Conservation (phyloP, 1,140 invertebrate genomes). For the Glossosoma conforme region DNA sequence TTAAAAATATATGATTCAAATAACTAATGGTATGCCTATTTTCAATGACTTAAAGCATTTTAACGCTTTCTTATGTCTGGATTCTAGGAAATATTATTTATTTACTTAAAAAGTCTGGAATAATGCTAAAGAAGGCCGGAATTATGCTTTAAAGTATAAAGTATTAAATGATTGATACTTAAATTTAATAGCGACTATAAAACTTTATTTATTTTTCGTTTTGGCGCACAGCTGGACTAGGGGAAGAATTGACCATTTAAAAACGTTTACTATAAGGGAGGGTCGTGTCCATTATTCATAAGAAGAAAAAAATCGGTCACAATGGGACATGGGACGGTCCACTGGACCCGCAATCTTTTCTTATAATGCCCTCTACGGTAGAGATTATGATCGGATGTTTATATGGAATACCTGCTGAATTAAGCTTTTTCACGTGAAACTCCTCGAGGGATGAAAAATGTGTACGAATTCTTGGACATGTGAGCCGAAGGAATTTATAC, state of each 20-base stretch:
- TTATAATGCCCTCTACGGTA: conserved; percentile 15
- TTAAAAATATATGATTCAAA: no score
- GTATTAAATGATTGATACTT: not conserved
- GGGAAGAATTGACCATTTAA: conserved; percentile 19
- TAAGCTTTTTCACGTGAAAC: not conserved
- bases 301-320: conserved; percentile 17
- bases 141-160: not conserved
- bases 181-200: not conserved
- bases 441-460: not conserved
- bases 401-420: conserved; percentile 20
- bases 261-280: conserved; percentile 11
- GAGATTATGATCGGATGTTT: conserved; percentile 20
- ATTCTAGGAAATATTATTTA: no score
- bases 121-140: no score
- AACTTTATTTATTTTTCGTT: no score
- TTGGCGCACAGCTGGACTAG: no score
- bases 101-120: no score
- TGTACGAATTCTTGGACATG: no score
- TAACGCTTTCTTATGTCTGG: no score
- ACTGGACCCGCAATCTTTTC: conserved; percentile 11
- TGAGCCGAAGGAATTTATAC: no score
- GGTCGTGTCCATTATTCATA: conserved; percentile 9
- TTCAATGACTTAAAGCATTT: no score
- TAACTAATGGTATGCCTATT: no score
- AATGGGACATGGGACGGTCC: conserved; percentile 4